Percentiles rank a stretch among this genome's conserved stretches.
Evolutionary conservation across 2,113 vertebrate genomes (phyloP).

Genomic region (Tonatia bakeri): DNA sequence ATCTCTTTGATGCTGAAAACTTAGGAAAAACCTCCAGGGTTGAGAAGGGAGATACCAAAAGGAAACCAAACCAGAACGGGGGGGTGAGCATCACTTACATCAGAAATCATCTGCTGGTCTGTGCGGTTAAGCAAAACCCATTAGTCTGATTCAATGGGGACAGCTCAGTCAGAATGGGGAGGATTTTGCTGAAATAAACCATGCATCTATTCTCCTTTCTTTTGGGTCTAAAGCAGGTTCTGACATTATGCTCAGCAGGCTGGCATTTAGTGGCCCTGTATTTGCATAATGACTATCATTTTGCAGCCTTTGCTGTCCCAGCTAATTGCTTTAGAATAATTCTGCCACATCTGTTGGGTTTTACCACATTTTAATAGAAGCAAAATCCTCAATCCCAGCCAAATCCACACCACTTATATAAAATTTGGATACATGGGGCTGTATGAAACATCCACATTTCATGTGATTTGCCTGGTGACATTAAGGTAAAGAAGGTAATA

Average conservation of each 20-base stretch:
- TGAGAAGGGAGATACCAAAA: neutral
- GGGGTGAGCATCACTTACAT: neutral
- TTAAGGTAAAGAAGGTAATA: neutral
- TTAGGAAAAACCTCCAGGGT: neutral
- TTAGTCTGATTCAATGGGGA: neutral
- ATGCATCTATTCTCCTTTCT: neutral
- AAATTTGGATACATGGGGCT: neutral
- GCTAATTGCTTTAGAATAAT: neutral
- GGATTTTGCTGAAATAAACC: neutral
- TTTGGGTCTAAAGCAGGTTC: neutral
- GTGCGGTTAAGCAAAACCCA: neutral
- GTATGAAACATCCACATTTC: neutral
- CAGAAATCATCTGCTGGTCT: neutral
- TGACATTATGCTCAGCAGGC: neutral
- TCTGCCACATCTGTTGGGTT: neutral
- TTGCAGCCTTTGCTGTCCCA: neutral
- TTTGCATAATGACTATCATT: constrained; percentile 26
- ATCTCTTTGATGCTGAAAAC: neutral
- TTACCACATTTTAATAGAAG: neutral
- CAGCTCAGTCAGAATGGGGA: neutral
- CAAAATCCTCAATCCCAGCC: neutral
- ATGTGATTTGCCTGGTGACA: neutral
- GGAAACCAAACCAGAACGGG: neutral
- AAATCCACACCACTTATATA: neutral
- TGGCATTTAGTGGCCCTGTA: neutral